These are phyloP conservation scores for Micropoecilia bifurca DNA, from an alignment of 2,797 vertebrate genomes.

Conservation along the genomic window DNA sequence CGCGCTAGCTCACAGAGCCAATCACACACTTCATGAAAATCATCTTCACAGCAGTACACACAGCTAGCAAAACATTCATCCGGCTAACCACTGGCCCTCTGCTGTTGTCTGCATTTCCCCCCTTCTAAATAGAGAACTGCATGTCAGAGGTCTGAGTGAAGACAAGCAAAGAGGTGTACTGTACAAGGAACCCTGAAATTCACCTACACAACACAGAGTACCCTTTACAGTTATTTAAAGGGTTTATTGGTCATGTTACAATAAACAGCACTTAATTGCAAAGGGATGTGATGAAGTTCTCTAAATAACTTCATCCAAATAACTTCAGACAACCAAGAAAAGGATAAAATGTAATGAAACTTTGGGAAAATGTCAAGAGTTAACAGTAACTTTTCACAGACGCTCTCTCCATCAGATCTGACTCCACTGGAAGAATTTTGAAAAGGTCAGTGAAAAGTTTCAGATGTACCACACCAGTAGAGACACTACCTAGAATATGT, in stretches of 20 bases:
- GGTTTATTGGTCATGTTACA: neutral
- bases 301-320: neutral
- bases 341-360: neutral
- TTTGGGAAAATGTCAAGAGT: neutral
- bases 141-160: conserved; percentile 57
- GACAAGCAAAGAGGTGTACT: conserved; percentile 25
- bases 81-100: conserved; percentile 43
- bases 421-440: neutral
- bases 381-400: neutral
- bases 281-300: neutral
- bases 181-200: conserved; percentile 9
- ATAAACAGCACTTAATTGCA: neutral
- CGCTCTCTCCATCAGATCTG: neutral
- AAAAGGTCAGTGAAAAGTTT: neutral
- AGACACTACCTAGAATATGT: neutral
- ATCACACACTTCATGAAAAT: conserved; percentile 24
- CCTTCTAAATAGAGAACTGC: conserved; percentile 38
- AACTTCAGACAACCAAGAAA: neutral
- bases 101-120: conserved; percentile 25
- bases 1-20: conserved; percentile 14
- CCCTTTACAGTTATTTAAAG: neutral
- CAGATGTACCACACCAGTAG: neutral
- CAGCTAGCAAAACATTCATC: conserved; percentile 73
- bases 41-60: conserved; percentile 49
- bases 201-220: neutral